Conservation (phyloP, 2,888 invertebrate genomes). For the Linnaemya tessellans region DNA sequence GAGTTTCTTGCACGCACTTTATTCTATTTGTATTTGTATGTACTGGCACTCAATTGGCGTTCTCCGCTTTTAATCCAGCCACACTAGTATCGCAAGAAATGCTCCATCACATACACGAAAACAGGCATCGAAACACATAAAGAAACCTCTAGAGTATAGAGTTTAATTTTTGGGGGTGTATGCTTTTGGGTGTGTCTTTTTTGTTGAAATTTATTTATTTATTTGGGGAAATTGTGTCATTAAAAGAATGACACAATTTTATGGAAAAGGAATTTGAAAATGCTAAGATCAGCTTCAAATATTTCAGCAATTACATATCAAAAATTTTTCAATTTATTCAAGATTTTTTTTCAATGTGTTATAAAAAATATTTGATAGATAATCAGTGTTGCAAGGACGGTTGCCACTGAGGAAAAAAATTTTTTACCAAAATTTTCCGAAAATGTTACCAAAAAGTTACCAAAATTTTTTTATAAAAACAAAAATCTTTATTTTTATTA, state of each 20-base stretch:
- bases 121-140: too few relatives aligned
- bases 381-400: too few relatives aligned
- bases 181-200: slow-evolving; percentile 72
- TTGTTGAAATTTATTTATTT: slow-evolving; percentile 50
- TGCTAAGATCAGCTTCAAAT: slow-evolving; percentile 52
- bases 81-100: background rate
- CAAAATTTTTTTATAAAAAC: too few relatives aligned
- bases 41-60: slow-evolving; percentile 44
- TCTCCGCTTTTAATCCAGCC: slow-evolving; percentile 46
- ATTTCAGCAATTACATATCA: slow-evolving; percentile 2
- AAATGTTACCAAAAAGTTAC: too few relatives aligned
- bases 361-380: background rate
- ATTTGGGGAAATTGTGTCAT: slow-evolving; percentile 57
- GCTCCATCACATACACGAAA: background rate
- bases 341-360: background rate
- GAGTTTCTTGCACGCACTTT: slow-evolving; percentile 69
- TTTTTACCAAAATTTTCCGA: too few relatives aligned
- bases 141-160: slow-evolving; percentile 20
- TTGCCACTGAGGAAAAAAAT: too few relatives aligned
- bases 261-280: slow-evolving; percentile 27
- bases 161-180: slow-evolving; percentile 68
- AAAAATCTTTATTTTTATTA: too few relatives aligned
- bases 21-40: background rate
- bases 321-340: slow-evolving; percentile 27
- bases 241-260: slow-evolving; percentile 69